Evolutionary conservation across 2,888 invertebrate species (phyloP), one percentile per base, ranked within the genome.

Genomic region (Drosophila emarginata): DNA sequence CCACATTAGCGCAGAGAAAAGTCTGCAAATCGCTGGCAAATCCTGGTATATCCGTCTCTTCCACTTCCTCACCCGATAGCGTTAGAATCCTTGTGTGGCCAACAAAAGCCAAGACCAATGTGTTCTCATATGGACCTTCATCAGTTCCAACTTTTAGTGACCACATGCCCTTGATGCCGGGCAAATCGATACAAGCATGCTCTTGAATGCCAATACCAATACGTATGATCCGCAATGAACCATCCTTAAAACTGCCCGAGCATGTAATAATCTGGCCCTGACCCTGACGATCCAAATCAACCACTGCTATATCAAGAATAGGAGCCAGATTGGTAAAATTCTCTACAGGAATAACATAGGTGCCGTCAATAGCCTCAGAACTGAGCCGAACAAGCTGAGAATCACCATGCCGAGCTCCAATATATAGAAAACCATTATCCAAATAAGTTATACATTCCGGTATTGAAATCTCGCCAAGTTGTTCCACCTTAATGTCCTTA

Each of bases 141-240:
- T 91, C 92, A 54, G 93, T 93, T 51, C 94, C 94, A 9, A 96
- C 94, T 88, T 95, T 95, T n/a, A 99, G 93, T 0, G 98, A 97
- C 99, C 99, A 99, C 95, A 99, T 97, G 73, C 98, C 99, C 93
- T 99, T 99, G 76, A 99, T 98, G 61, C 98, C 98, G 4, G 97
- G 96, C 80, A 99, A 93, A 93, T 99, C 99, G 76, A 99, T 99
- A 57, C 97, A 97, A 0, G 99, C 99, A 91, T 98, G 97, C 91
- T 99, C 99, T 80, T 99, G 98, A 70, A 99, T 99, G 2, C 99
- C 99, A 88, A 99, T 99, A 3, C 99, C 99, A 92, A 99, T 99
- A 77, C 91, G 90, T 76, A 99, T 99, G 70, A 99, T 98, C 61
- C 99, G 94, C 37, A 99, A 93, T 0, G 99, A 98, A 0, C 99